phyloP scores from a whole-genome alignment of 2,113 vertebrate species.

The Microtus montanus region DNA sequence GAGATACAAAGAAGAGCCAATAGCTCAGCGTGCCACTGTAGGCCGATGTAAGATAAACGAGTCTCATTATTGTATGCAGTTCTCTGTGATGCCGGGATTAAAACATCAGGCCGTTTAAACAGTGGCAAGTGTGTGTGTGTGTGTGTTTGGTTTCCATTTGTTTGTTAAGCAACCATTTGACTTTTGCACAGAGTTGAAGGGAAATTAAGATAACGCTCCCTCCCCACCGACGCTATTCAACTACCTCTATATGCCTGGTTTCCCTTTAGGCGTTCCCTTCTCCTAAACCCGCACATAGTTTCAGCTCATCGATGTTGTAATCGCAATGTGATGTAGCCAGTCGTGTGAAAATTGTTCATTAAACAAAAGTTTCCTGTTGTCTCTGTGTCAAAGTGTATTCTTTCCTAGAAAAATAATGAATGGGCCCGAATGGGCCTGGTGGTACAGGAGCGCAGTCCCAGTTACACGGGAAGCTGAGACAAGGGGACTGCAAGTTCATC shows the following conservation, averaged over 20 bases:
- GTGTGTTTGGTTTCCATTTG: constrained; percentile 79
- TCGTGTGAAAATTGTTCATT: constrained; percentile 82
- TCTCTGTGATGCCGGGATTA: constrained; percentile 78
- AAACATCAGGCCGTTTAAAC: constrained; percentile 78
- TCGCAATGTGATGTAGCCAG: constrained; percentile 80
- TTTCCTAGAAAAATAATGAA: constrained; percentile 21
- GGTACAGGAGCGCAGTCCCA: neutral
- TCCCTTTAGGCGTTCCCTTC: constrained; percentile 78
- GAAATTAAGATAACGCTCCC: constrained; percentile 76
- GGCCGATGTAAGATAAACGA: constrained; percentile 70
- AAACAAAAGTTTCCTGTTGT: constrained; percentile 81
- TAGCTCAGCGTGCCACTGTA: constrained; percentile 73
- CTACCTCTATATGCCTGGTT: constrained; percentile 85
- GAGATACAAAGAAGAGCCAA: constrained; percentile 65
- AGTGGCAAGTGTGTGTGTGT: constrained; percentile 63
- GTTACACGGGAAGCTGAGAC: neutral
- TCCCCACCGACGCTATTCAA: constrained; percentile 76
- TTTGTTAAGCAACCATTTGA: constrained; percentile 81
- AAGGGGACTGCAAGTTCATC: neutral
- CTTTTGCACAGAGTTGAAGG: constrained; percentile 82
- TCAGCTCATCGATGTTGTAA: constrained; percentile 82
- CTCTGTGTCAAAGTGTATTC: constrained; percentile 60
- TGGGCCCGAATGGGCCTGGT: neutral
- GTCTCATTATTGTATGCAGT: constrained; percentile 75
- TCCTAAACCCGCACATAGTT: constrained; percentile 78